Base-by-base conservation (phyloP, 2,888 invertebrate species). In the Hipparchia semele region DNA sequence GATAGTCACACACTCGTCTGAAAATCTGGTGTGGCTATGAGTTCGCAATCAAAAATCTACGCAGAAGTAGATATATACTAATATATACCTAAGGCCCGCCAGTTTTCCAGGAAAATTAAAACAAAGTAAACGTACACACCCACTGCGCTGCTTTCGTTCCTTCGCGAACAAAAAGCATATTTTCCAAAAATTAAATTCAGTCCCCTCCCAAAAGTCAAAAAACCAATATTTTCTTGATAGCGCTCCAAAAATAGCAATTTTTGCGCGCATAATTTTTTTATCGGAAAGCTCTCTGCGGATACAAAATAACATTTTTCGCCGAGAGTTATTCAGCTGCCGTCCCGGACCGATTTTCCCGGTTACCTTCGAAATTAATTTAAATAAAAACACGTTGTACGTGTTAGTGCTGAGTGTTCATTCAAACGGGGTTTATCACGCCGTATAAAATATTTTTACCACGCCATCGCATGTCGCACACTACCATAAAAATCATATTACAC, bases 291-390 rank as follows among this genome's bases (percentile, higher is more conserved):
- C 49, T 58, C 68, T 9, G 58, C 10, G 46, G 56, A 68, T 68
- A 49, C 23, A 59, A 23, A 68, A 68, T 59, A 59, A 49, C n/a
- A 68, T 68, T 59, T 68, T 68, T 59, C 68, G 58, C 12, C 46
- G 39, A 6, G 58, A 68, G 68, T 68, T 59, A 68, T 68, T 68
- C 68, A 49, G 58, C 13, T 23, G 59, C 23, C 13, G 59, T 68
- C 46, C 23, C 59, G 49, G 5, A 59, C 49, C 68, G 59, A 68
- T 68, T 59, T 68, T 59, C 68, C 68, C 59, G 49, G 68, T 68
- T 68, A 68, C 68, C 59, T 68, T 59, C 49, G 68, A 68, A 68
- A 68, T 68, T 68, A 68, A 68, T 68, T 68, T 68, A 68, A 68
- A 68, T 68, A 68, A 68, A 67, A 68, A 68, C 59, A 59, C 59